Base-by-base conservation (phyloP, 2,888 invertebrate species). In the Pseudococcus jackbeardsleyi region DNA sequence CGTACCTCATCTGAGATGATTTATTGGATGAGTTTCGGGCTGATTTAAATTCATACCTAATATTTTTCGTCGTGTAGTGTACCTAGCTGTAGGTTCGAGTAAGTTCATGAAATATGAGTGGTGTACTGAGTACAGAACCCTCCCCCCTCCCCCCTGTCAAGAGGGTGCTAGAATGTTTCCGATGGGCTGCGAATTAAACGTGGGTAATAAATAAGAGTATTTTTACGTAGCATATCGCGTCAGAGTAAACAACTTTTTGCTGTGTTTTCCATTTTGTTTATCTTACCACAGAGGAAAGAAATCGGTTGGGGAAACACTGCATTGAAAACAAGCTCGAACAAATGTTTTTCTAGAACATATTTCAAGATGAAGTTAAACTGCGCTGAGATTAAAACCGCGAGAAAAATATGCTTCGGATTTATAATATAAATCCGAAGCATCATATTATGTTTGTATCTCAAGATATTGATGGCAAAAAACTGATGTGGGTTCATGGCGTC, bases 241-340 rank as follows among this genome's bases (percentile, higher is more conserved):
- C 26, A 33, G 6, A 15, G 72, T 33, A 72, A 33, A 72, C 64
- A 72, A 33, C 39, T 2, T 72, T 33, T 17, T 9, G 9, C 15
- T 33, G 8, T 72, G 72, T 72, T 72, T 72, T 72, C n/a, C 33
- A 33, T 72, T 72, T 72, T 72, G 72, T 72, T 72, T 72, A 72
- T 33, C 33, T 33, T 72, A 11, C 68, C 8, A 33, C 33, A 17
- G 68, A 33, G 33, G 17, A 5, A 72, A 33, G 17, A 5, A 72
- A 33, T 15, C 4, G 72, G 17, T 5, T 12, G 17, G 1, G 19
- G 3, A 72, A 72, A 72, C 33, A 22, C 22, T 19, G 11, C 17
- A 7, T 33, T 4, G 11, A 22, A 33, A 72, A 72, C 33, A 33
- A 33, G 5, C 17, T 8, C 17, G 17, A 72, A 72, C 6, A 33